phyloP scores from a whole-genome alignment of 2,888 invertebrate species.

The Buathra laborator region DNA sequence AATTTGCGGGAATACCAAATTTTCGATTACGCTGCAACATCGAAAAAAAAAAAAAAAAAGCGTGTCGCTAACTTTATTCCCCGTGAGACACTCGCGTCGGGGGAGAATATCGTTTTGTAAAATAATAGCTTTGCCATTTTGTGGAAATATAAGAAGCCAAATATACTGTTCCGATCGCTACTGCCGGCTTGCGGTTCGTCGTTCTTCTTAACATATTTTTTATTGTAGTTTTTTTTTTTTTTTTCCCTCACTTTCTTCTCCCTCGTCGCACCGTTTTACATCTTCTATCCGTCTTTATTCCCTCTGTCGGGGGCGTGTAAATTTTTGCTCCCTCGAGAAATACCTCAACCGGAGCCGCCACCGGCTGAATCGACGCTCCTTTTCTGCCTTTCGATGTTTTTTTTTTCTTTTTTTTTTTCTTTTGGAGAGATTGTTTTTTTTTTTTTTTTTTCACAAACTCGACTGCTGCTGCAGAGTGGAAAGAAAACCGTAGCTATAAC shows the following conservation, averaged over 20 bases:
- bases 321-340: conserved; percentile 36
- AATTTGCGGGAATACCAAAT: background rate
- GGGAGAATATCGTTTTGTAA: conserved; percentile 34
- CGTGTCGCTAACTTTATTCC: background rate
- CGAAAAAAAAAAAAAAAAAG: too few relatives aligned
- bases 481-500: conserved; percentile 4
- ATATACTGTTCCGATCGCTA: conserved; percentile 28
- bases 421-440: background rate
- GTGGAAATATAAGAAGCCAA: conserved; percentile 43
- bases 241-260: conserved; percentile 1
- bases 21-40: background rate
- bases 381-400: background rate
- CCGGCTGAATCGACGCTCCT: background rate
- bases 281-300: background rate
- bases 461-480: background rate
- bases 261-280: background rate
- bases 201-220: conserved; percentile 10
- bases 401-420: background rate
- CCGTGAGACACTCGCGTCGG: background rate
- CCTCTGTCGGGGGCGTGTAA: conserved; percentile 1
- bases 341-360: background rate
- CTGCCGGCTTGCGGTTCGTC: conserved; percentile 15
- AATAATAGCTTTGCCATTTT: conserved; percentile 41
- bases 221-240: background rate
- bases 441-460: background rate